A percentile compares a stretch with the other conserved stretches of the same genome.
phyloP scores from a whole-genome alignment of 2,113 vertebrate genomes.

The Synchiropus splendidus region DNA sequence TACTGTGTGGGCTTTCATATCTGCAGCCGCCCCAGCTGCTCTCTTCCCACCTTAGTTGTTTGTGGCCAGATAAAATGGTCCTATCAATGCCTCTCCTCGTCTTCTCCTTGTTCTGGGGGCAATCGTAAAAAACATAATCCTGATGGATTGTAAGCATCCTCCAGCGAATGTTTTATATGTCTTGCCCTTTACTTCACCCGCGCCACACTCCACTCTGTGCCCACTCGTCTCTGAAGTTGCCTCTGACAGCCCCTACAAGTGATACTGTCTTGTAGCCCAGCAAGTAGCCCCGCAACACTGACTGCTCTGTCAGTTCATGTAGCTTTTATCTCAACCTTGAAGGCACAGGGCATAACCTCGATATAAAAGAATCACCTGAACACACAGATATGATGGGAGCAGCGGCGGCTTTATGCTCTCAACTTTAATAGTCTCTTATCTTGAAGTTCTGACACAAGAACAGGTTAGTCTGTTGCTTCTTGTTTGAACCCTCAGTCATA shows the following conservation, averaged over 20 bases:
- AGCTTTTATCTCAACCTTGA: conserved; percentile 25
- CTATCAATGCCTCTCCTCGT: conserved; percentile 1
- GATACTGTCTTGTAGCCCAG: conserved; percentile 15
- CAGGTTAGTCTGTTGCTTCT: too few species aligned
- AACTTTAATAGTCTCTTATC: too few species aligned
- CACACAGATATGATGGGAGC: background rate
- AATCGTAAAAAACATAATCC: conserved; percentile 28
- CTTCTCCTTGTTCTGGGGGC: conserved; percentile 8
- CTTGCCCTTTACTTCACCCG: conserved; percentile 23
- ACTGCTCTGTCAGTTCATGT: conserved; percentile 6
- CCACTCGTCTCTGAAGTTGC: conserved; percentile 18
- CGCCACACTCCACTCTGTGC: conserved; percentile 1
- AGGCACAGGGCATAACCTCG: conserved; percentile 19
- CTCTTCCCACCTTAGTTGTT: conserved; percentile 13
- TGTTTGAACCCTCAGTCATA: too few species aligned
- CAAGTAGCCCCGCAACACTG: too few species aligned
- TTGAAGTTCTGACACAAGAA: too few species aligned
- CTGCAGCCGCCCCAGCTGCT: conserved; percentile 4
- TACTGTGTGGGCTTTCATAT: conserved; percentile 34
- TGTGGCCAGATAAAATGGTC: conserved; percentile 19
- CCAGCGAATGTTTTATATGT: conserved; percentile 27
- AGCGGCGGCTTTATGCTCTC: background rate
- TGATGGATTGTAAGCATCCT: conserved; percentile 22
- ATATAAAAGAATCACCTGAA: conserved; percentile 26
- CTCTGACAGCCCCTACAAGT: conserved; percentile 13